Percentiles rank a stretch among this genome's conserved stretches.
Evolutionary conservation across 2,113 vertebrate species (phyloP).

Genomic region (Phrynosoma platyrhinos): DNA sequence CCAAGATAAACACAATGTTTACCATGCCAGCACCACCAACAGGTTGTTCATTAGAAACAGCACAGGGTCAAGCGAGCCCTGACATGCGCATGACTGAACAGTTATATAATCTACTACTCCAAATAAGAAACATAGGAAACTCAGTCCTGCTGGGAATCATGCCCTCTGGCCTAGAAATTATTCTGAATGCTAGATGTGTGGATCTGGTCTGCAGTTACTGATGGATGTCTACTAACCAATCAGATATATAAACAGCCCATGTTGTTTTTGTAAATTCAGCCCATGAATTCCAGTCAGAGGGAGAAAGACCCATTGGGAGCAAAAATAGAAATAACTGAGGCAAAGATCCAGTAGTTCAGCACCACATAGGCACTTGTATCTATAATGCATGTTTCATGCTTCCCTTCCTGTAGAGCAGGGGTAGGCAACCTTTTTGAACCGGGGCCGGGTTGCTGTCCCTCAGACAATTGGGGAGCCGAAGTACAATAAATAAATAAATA

Average conservation of each 20-base stretch:
- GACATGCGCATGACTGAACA: neutral
- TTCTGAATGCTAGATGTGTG: neutral
- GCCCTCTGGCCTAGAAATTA: neutral
- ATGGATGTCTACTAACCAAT: neutral
- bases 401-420: neutral
- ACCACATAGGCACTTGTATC: neutral
- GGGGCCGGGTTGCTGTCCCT: no score
- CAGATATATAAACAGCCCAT: neutral
- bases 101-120: neutral
- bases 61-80: neutral
- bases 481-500: no score
- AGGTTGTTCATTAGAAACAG: constrained; percentile 9
- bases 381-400: neutral
- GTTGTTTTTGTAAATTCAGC: neutral
- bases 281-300: neutral
- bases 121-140: constrained; percentile 32
- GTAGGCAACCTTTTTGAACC: no score
- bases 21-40: neutral
- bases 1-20: neutral
- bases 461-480: no score
- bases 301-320: neutral
- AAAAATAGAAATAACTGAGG: neutral
- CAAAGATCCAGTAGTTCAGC: neutral
- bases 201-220: neutral
- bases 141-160: neutral